A percentile compares a stretch with the other conserved stretches of the same genome.
Evolutionary conservation across 2,113 vertebrate species (phyloP).

Genomic region (Anhinga rufa): DNA sequence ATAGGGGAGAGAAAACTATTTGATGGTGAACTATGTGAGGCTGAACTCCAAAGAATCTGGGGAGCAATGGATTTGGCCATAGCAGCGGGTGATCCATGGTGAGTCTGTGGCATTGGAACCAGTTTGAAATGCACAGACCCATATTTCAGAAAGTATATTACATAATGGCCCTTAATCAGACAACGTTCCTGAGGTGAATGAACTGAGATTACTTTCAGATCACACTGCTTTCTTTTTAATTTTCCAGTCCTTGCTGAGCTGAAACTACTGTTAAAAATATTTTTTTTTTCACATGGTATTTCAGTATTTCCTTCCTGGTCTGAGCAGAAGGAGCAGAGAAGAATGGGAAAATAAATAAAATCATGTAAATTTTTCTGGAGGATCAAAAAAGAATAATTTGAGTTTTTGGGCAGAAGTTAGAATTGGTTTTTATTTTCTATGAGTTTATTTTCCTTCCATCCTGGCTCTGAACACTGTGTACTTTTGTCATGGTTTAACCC

Average conservation of each 20-base stretch:
- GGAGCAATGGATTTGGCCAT: not conserved
- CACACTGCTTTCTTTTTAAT: not conserved
- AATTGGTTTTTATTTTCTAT: conserved; percentile 33
- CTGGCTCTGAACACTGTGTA: conserved; percentile 10
- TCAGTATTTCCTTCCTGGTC: not conserved
- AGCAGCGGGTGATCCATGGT: not conserved
- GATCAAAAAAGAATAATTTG: conserved; percentile 41
- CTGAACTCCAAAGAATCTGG: not conserved
- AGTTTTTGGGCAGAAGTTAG: not conserved
- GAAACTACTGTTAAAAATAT: not conserved
- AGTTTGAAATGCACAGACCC: not conserved
- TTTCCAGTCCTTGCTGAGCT: not conserved
- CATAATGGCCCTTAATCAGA: not conserved
- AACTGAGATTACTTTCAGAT: conserved; percentile 7
- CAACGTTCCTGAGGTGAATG: not conserved
- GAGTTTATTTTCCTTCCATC: conserved; percentile 47
- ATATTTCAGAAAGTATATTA: not conserved
- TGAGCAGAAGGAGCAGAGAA: conserved; percentile 34
- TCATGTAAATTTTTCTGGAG: conserved; percentile 15
- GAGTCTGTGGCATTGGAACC: not conserved
- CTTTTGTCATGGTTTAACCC: not conserved
- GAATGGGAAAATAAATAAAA: conserved; percentile 57
- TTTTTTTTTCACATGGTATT: not conserved
- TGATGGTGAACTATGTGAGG: not conserved
- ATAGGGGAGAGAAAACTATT: not conserved